These are phyloP conservation scores for Andrena haemorrhoa DNA, from an alignment of 2,888 invertebrate genomes.

Conservation along the genomic window DNA sequence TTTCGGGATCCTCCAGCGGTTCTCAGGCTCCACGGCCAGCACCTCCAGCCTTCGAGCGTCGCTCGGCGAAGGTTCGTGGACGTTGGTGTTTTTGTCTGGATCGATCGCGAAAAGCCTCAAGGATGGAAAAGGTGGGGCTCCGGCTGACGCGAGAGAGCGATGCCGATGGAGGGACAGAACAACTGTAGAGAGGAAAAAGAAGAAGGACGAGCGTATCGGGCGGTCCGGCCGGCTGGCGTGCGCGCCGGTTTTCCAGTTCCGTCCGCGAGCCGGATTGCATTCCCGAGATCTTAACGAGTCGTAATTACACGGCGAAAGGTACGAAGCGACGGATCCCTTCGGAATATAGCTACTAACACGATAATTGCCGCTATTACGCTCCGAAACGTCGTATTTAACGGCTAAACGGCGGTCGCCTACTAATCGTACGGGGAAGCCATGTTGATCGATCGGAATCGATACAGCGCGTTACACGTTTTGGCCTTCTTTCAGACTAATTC, in stretches of 20 bases:
- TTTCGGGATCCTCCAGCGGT: conserved; percentile 15
- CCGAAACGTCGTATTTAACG: conserved; percentile 83
- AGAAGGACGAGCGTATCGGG: conserved; percentile 51
- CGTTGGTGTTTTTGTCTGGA: neutral
- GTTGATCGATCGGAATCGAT: conserved; percentile 68
- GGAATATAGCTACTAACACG: conserved; percentile 82
- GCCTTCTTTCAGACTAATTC: conserved; percentile 10
- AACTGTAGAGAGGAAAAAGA: conserved; percentile 10
- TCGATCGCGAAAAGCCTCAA: neutral
- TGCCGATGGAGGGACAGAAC: neutral
- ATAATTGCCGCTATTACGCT: conserved; percentile 84
- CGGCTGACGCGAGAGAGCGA: neutral
- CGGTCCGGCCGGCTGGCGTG: conserved; percentile 54
- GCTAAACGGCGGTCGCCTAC: conserved; percentile 81
- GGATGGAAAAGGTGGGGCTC: neutral
- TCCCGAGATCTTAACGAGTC: conserved; percentile 81
- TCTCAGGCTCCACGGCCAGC: conserved; percentile 8
- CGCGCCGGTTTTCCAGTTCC: conserved; percentile 75
- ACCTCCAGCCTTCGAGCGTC: no score
- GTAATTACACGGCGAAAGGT: conserved; percentile 81
- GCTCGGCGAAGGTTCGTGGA: no score
- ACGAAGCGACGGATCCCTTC: conserved; percentile 77
- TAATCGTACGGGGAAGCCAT: conserved; percentile 74
- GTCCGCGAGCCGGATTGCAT: conserved; percentile 74
- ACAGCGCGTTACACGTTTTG: conserved; percentile 45